These are phyloP conservation scores for Bucorvus abyssinicus DNA, from an alignment of 2,797 vertebrate genomes.

Conservation along the genomic window DNA sequence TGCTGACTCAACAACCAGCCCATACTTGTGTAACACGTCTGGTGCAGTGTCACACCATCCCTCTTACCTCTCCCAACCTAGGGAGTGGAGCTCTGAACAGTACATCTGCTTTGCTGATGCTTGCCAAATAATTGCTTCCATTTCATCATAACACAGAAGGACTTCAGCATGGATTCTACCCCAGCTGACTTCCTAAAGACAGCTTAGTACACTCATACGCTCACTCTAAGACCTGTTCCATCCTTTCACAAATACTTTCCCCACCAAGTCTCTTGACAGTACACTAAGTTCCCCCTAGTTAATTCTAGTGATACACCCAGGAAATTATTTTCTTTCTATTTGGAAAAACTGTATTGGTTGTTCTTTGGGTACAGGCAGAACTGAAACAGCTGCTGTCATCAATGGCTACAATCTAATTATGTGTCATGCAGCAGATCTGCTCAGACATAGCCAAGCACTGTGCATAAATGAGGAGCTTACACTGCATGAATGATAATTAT, in stretches of 20 bases:
- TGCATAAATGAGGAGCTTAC: neutral
- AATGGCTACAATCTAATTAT: constrained; percentile 34
- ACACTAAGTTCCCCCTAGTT: neutral
- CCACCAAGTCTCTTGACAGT: neutral
- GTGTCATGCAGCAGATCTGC: constrained; percentile 8
- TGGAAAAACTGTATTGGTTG: neutral
- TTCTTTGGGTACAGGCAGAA: constrained; percentile 13
- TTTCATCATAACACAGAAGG: neutral
- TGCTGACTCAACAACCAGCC: neutral
- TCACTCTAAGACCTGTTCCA: neutral
- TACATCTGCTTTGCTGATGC: neutral
- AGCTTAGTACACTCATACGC: neutral
- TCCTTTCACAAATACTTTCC: neutral
- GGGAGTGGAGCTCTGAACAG: neutral
- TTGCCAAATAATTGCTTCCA: neutral
- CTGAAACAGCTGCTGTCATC: constrained; percentile 24
- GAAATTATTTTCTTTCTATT: neutral
- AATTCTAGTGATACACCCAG: neutral
- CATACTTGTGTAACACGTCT: fast-evolving
- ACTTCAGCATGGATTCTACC: neutral
- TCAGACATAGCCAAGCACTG: neutral
- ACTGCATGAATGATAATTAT: neutral
- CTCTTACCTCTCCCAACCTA: neutral
- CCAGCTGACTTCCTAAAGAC: neutral
- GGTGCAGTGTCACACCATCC: neutral